Percentiles rank a stretch among this genome's conserved stretches.
Evolutionary conservation across 2,797 vertebrate species (phyloP).

Genomic region (Acanthopagrus latus): DNA sequence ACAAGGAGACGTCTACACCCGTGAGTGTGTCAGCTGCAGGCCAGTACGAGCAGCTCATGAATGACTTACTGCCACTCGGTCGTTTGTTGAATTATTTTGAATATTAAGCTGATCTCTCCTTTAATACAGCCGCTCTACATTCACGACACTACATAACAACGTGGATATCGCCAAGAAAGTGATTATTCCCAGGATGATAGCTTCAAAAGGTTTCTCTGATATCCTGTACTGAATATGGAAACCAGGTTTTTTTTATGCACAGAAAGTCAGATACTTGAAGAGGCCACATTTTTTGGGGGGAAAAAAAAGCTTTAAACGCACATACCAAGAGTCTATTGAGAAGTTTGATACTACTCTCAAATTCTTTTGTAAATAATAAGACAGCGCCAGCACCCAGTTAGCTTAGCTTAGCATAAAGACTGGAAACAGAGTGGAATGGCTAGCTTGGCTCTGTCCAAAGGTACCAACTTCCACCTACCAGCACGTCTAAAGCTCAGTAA

Average conservation of each 20-base stretch:
- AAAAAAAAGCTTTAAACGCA: too few species aligned
- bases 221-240: not conserved
- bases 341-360: not conserved
- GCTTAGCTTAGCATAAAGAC: not conserved
- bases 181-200: not conserved
- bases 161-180: not conserved
- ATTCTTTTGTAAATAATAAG: not conserved
- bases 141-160: not conserved
- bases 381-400: not conserved
- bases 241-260: not conserved
- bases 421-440: not conserved
- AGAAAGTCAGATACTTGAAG: not conserved
- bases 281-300: not conserved
- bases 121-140: not conserved
- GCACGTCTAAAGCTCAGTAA: not conserved
- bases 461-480: not conserved
- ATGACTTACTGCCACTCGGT: not conserved
- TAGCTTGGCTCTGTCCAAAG: not conserved
- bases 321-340: not conserved
- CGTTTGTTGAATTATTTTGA: not conserved
- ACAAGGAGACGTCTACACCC: not conserved
- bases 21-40: not conserved
- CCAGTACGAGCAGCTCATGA: not conserved
- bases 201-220: not conserved
- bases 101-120: too few species aligned